Evolutionary conservation across 2,113 vertebrate species (phyloP).

Genomic region (Sterrhoptilus dennistouni): DNA sequence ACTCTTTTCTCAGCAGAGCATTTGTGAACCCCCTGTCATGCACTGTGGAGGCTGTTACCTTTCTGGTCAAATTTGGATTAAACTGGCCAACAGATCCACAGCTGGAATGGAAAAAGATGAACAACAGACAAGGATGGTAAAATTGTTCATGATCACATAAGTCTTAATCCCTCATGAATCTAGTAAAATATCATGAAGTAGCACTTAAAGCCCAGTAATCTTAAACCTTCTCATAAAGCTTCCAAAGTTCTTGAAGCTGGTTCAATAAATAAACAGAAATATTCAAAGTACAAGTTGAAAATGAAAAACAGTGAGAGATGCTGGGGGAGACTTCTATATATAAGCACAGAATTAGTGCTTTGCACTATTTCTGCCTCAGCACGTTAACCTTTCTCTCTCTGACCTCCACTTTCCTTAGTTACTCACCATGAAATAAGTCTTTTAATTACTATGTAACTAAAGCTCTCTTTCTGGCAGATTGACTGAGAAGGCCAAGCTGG

Average conservation of each 20-base stretch:
- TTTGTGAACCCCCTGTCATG: not conserved
- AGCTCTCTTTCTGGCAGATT: conserved; percentile 51
- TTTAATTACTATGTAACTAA: conserved; percentile 70
- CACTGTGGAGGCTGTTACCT: not conserved
- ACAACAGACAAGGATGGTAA: not conserved
- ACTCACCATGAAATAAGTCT: conserved; percentile 65
- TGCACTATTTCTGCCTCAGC: not conserved
- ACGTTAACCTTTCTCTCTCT: not conserved
- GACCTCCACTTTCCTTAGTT: conserved; percentile 26
- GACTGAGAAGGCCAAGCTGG: conserved; percentile 63
- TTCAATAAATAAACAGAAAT: not conserved
- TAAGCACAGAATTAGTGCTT: not conserved
- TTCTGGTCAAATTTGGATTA: not conserved
- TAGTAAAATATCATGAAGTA: not conserved
- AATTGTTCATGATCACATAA: not conserved
- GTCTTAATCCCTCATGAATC: not conserved
- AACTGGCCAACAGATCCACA: not conserved
- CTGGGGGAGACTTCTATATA: not conserved
- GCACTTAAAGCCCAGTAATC: not conserved
- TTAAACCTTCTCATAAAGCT: not conserved
- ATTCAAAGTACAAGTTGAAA: not conserved
- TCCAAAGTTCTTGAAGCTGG: not conserved
- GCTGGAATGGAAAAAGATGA: not conserved
- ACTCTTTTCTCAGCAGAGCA: not conserved
- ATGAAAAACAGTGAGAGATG: not conserved